These are phyloP conservation scores for Trematomus loennbergii DNA, from an alignment of 2,113 vertebrate genomes.

Conservation along the genomic window DNA sequence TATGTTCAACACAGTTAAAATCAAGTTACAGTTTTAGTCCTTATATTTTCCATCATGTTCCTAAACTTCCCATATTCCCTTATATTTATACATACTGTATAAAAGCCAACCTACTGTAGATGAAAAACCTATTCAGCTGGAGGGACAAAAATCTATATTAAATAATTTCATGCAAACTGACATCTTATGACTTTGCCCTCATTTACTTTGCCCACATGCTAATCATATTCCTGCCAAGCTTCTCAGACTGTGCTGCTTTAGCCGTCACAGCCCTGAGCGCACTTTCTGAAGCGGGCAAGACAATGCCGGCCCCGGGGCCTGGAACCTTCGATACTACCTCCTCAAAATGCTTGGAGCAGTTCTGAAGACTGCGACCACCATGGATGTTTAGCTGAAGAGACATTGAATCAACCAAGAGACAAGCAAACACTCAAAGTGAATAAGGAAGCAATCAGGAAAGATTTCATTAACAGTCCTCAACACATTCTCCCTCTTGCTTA, in stretches of 20 bases:
- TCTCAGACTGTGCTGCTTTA: constrained; percentile 27
- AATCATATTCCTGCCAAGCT: constrained; percentile 53
- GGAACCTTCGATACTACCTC: constrained; percentile 74
- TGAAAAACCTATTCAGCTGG: neutral
- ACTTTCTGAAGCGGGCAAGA: constrained; percentile 32
- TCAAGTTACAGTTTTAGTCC: neutral
- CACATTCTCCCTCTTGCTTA: neutral
- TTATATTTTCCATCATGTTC: neutral
- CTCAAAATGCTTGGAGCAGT: constrained; percentile 84
- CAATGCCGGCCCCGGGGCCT: constrained; percentile 84
- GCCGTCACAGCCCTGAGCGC: neutral
- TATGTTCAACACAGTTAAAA: neutral
- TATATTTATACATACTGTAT: neutral
- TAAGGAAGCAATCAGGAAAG: neutral
- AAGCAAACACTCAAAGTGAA: constrained; percentile 1
- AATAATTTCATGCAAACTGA: neutral
- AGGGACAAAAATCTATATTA: neutral
- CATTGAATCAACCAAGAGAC: neutral
- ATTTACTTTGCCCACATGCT: constrained; percentile 12
- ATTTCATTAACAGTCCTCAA: neutral
- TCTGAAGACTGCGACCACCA: constrained; percentile 84
- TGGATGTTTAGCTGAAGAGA: constrained; percentile 69
- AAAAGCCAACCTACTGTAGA: neutral
- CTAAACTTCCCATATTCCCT: too few relatives aligned
- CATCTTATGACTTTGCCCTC: neutral